These are phyloP conservation scores for Agrilus planipennis DNA, from an alignment of 1,140 invertebrate species.

Conservation along the genomic window DNA sequence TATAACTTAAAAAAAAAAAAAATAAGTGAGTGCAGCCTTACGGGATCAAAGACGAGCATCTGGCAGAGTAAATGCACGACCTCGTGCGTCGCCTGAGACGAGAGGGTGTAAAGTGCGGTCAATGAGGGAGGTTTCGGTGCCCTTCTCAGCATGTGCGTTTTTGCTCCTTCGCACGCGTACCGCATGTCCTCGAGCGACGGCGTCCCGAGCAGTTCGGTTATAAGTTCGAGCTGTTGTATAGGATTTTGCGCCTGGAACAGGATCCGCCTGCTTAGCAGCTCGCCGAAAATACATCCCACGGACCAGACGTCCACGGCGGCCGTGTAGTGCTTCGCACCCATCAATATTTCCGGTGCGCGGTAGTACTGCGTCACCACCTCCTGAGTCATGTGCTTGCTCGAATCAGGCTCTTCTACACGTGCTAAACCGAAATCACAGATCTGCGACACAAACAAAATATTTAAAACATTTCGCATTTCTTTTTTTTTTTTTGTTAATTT, in stretches of 20 bases:
- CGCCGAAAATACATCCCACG: constrained; percentile 98
- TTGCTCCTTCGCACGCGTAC: constrained; percentile 90
- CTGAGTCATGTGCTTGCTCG: constrained; percentile 92
- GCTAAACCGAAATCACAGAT: constrained; percentile 95
- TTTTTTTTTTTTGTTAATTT: too few species aligned
- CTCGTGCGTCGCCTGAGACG: constrained; percentile 88
- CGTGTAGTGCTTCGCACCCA: constrained; percentile 96
- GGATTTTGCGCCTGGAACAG: constrained; percentile 68
- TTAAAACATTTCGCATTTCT: too few species aligned
- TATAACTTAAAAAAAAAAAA: too few species aligned
- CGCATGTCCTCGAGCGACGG: constrained; percentile 91
- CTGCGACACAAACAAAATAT: constrained; percentile 36
- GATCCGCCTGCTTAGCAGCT: constrained; percentile 86
- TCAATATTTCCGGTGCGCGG: constrained; percentile 93
- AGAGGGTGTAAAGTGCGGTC: constrained; percentile 82
- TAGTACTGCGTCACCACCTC: constrained; percentile 99
- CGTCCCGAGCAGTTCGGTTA: constrained; percentile 95
- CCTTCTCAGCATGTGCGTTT: constrained; percentile 81
- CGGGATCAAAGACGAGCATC: constrained; percentile 97
- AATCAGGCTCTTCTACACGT: constrained; percentile 83
- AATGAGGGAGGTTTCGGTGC: constrained; percentile 81
- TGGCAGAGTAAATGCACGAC: constrained; percentile 95
- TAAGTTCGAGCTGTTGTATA: constrained; percentile 73
- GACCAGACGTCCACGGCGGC: constrained; percentile 97
- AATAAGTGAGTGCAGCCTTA: constrained; percentile 41